Base-by-base conservation (phyloP, 2,888 invertebrate species). In the Macaria notata region DNA sequence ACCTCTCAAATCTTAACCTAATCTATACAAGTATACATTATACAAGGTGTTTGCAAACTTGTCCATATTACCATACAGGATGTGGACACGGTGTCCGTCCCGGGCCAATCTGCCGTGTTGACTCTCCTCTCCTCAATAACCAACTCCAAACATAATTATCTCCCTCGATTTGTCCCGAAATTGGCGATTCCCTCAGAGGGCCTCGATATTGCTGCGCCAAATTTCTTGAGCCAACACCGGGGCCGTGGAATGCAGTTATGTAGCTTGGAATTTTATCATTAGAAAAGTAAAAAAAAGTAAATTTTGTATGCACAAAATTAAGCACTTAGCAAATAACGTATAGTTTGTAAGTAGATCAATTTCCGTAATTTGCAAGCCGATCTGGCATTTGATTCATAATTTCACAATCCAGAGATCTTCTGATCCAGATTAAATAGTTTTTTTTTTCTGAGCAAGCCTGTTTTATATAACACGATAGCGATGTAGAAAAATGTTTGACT, bases 71-170 rank as follows among this genome's bases (percentile, higher is more conserved):
- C 38, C 39, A 44, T 54, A 53, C 49, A 36, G 31, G 61, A 56
- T 53, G 9, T 41, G 8, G 47, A 51, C 65, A 52, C 59, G 62
- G 59, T 60, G 51, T 54, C 33, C 60, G 53, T 66, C 60, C 59
- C 65, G 68, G 71, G 72, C 79, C 83, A 84, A 85, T 84, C 84
- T 73, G 54, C 54, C 78, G 71, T 90, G 86, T 90, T 89, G 86
- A 87, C 87, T 85, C 84, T 82, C 68, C 78, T n/a, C 41, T 41
- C 9, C 41, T 79, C 83, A 85, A 89, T 91, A 88, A 88, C 88
- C 88, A 86, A 88, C 89, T 88, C 84, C 89, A 90, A 91, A 91
- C 88, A 91, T 91, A 90, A 91, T 91, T 91, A 91, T 89, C 86
- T 82, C 79, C 81, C 80, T 84, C 85, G 85, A 88, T 88, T 88